phyloP scores from a whole-genome alignment of 2,888 invertebrate species.

The Drosophila sordidula region DNA sequence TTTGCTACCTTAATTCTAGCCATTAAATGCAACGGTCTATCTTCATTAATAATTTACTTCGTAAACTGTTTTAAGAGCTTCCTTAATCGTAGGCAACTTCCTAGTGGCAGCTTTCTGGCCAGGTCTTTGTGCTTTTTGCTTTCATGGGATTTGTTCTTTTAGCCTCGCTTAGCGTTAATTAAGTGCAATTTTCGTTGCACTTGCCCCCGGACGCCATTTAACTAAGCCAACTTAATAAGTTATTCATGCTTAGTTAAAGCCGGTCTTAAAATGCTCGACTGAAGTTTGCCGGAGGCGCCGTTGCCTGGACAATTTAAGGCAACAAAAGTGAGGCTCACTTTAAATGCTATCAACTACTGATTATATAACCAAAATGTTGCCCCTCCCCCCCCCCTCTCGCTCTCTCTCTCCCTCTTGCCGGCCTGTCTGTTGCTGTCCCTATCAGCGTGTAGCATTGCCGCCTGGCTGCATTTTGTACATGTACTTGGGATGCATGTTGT shows the following conservation, averaged over 20 bases:
- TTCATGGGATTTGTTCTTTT: conserved; percentile 16
- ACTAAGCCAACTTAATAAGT: conserved; percentile 41
- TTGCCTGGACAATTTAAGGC: conserved; percentile 20
- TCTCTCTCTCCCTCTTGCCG: neutral
- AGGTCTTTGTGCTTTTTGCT: conserved; percentile 9
- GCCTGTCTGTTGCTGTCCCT: conserved; percentile 7
- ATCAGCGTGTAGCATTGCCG: conserved; percentile 68
- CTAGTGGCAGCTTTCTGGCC: neutral
- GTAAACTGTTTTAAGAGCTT: neutral
- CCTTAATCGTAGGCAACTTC: neutral
- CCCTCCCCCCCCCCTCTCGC: neutral
- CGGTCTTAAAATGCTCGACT: conserved; percentile 29
- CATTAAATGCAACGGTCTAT: too few species aligned
- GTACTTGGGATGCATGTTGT: conserved; percentile 66
- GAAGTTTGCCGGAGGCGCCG: conserved; percentile 14
- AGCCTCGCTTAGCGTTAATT: conserved; percentile 33
- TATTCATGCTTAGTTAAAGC: conserved; percentile 44
- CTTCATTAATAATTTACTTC: too few species aligned
- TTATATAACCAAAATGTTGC: conserved; percentile 53
- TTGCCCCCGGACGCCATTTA: conserved; percentile 32
- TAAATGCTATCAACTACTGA: conserved; percentile 42
- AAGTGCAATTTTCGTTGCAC: conserved; percentile 39
- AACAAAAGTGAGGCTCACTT: conserved; percentile 16
- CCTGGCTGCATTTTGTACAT: conserved; percentile 73
- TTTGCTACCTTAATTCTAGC: too few species aligned